Conservation (phyloP, 2,888 invertebrate species). For the Limenitis camilla region DNA sequence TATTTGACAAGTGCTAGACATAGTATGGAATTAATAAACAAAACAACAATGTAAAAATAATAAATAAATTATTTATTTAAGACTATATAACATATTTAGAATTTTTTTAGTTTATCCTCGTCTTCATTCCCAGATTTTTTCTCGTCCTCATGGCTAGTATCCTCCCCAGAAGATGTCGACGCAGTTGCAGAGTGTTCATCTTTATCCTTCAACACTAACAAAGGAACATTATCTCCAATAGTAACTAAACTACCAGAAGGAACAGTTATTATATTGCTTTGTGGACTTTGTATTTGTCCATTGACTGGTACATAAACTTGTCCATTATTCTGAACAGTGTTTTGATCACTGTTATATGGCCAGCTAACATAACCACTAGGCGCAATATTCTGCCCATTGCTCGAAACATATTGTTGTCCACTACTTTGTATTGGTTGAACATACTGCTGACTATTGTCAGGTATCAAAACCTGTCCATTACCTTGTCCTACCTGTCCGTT, state of each 20-base stretch:
- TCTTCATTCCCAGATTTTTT: no score
- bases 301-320: constrained; percentile 8
- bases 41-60: no score
- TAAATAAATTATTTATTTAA: no score
- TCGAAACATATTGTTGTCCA: neutral
- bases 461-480: neutral
- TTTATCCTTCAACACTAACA: constrained; percentile 2
- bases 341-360: neutral
- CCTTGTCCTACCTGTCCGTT: neutral
- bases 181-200: neutral
- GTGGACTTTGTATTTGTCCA: neutral
- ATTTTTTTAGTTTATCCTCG: no score
- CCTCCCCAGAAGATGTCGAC: neutral
- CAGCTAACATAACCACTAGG: neutral
- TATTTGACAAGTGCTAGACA: no score
- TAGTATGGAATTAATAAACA: no score
- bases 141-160: neutral
- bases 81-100: no score
- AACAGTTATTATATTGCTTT: neutral
- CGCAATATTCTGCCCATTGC: neutral
- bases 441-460: neutral
- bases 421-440: neutral
- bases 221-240: neutral
- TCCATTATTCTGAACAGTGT: neutral
- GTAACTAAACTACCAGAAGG: neutral